phyloP scores from a whole-genome alignment of 1,140 invertebrate species.

The Condylostylus longicornis region DNA sequence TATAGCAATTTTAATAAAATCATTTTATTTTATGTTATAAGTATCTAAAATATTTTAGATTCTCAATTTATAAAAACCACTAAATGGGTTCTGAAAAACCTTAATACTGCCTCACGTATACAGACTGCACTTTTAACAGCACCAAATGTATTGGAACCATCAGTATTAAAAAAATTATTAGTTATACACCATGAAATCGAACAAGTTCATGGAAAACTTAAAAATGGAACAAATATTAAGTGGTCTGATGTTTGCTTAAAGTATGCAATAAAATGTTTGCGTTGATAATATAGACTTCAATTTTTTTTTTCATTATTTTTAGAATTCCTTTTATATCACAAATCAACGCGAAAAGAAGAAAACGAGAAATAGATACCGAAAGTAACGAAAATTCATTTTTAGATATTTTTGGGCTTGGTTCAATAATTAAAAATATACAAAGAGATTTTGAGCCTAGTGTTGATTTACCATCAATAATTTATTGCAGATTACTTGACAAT shows the following conservation, averaged over 20 bases:
- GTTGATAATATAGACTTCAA: constrained; percentile 11
- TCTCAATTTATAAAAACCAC: constrained; percentile 49
- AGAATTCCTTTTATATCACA: constrained; percentile 31
- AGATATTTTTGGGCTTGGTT: constrained; percentile 14
- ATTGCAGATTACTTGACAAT: constrained; percentile 41
- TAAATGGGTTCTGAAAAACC: constrained; percentile 54
- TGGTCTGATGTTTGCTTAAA: constrained; percentile 51
- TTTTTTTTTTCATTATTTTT: constrained; percentile 18
- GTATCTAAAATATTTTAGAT: no score
- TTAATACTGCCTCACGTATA: constrained; percentile 43
- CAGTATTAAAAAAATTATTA: constrained; percentile 14
- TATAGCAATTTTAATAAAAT: constrained; percentile 18
- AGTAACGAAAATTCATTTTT: constrained; percentile 5
- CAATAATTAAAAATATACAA: constrained; percentile 20
- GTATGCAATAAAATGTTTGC: constrained; percentile 31
- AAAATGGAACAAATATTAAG: constrained; percentile 24
- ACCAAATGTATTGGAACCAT: constrained; percentile 34
- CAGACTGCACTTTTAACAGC: constrained; percentile 47
- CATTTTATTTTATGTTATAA: no score
- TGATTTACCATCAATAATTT: constrained; percentile 35
- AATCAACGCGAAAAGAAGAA: constrained; percentile 7
- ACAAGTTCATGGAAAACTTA: constrained; percentile 4
- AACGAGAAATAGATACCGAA: constrained; percentile 16
- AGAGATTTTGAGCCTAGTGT: constrained; percentile 37
- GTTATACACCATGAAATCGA: not conserved